phyloP scores from a whole-genome alignment of 2,888 invertebrate genomes.

The Camponotus fellah region DNA sequence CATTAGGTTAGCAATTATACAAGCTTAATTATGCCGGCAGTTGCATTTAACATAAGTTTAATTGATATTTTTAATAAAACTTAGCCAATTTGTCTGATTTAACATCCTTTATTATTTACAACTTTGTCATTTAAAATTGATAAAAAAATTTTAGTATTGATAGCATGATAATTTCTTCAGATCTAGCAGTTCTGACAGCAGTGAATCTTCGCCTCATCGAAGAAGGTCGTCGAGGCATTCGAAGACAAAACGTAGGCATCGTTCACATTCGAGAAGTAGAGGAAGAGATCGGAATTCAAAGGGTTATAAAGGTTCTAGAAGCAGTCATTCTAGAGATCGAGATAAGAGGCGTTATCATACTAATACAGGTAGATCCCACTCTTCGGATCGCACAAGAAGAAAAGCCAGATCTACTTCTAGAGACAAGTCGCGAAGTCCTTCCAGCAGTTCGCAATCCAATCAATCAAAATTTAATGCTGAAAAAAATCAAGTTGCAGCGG shows the following conservation, averaged over 20 bases:
- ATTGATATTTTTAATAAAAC: background rate
- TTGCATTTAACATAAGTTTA: background rate
- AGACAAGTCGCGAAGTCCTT: conserved; percentile 83
- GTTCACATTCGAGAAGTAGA: conserved; percentile 81
- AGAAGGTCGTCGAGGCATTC: conserved; percentile 80
- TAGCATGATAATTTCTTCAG: conserved; percentile 66
- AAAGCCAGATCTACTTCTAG: conserved; percentile 80
- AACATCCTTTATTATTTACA: background rate
- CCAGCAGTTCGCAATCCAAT: conserved; percentile 81
- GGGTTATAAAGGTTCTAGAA: conserved; percentile 79
- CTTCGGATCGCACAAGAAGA: conserved; percentile 77
- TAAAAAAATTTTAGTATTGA: background rate
- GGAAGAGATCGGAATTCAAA: conserved; percentile 78
- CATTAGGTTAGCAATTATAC: background rate
- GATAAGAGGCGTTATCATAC: conserved; percentile 79
- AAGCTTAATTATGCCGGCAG: background rate
- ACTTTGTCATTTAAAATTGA: background rate
- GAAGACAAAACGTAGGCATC: conserved; percentile 79
- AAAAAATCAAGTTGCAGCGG: conserved; percentile 68
- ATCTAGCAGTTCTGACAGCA: conserved; percentile 81
- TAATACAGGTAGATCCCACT: conserved; percentile 79
- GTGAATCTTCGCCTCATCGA: conserved; percentile 80
- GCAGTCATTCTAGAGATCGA: conserved; percentile 80
- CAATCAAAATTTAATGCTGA: conserved; percentile 74
- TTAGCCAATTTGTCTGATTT: background rate